phyloP scores from a whole-genome alignment of 1,140 invertebrate species.

The Monochamus saltuarius region DNA sequence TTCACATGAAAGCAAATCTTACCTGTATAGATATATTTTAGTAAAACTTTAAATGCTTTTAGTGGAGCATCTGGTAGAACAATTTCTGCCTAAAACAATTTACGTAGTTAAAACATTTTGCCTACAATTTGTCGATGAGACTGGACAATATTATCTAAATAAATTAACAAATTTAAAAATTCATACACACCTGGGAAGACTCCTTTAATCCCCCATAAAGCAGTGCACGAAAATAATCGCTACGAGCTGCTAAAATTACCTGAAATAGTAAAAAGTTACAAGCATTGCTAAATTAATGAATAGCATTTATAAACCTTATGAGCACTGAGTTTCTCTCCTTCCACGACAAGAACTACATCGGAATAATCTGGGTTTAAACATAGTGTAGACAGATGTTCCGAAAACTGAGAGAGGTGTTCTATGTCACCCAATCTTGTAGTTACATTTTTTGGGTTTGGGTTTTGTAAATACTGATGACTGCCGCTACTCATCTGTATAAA shows the following conservation, averaged over 20 bases:
- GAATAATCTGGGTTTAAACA: constrained; percentile 87
- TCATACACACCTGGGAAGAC: constrained; percentile 64
- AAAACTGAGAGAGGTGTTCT: constrained; percentile 58
- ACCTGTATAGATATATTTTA: constrained; percentile 94
- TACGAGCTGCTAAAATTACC: constrained; percentile 85
- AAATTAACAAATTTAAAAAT: not conserved
- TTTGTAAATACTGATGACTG: constrained; percentile 43
- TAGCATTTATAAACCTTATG: constrained; percentile 68
- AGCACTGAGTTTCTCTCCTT: constrained; percentile 78
- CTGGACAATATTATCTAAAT: no score
- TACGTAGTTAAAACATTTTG: no score
- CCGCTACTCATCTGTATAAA: constrained; percentile 39
- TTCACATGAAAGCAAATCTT: constrained; percentile 30
- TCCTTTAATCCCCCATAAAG: constrained; percentile 92
- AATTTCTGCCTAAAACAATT: constrained; percentile 68
- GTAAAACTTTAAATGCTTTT: constrained; percentile 83
- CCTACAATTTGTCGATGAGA: no score
- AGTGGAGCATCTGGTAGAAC: constrained; percentile 82
- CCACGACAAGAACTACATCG: constrained; percentile 87
- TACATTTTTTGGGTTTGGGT: constrained; percentile 25
- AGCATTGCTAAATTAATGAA: not conserved
- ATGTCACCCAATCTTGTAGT: constrained; percentile 44
- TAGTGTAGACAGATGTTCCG: constrained; percentile 78
- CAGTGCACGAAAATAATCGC: constrained; percentile 91
- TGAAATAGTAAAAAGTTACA: constrained; percentile 34